Evolutionary conservation across 2,113 vertebrate genomes (phyloP).

Genomic region (Scomber colias): DNA sequence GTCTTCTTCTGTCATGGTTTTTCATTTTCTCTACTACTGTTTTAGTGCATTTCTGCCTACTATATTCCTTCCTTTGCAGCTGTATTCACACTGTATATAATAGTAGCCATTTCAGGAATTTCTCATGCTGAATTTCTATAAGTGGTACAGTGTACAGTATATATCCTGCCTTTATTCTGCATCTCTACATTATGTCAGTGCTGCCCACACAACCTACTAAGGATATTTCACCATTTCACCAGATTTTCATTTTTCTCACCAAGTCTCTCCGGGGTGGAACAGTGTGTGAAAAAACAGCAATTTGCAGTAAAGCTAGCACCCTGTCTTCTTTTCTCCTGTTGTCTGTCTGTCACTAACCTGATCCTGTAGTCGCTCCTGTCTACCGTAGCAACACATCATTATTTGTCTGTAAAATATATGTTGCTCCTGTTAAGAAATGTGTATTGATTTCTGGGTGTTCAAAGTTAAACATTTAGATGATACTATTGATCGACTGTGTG

Average conservation of each 20-base stretch:
- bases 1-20: constrained; percentile 40
- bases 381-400: background rate
- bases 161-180: background rate
- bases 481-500: constrained; percentile 47
- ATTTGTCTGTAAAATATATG: constrained; percentile 34
- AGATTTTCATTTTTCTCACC: background rate
- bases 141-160: background rate
- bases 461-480: constrained; percentile 50
- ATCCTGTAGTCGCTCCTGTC: background rate
- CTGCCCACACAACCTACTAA: background rate
- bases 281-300: background rate
- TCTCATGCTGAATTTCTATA: constrained; percentile 1
- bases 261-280: constrained; percentile 1
- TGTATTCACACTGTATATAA: background rate
- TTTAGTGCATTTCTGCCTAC: background rate
- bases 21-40: constrained; percentile 3
- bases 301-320: background rate
- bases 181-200: background rate
- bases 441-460: constrained; percentile 33
- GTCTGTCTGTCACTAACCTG: background rate
- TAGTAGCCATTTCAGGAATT: background rate
- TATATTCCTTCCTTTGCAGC: background rate
- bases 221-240: background rate
- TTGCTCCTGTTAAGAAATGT: constrained; percentile 29
- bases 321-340: background rate